These are phyloP conservation scores for Hylomyscus alleni DNA, from an alignment of 2,797 vertebrate species.

Conservation along the genomic window DNA sequence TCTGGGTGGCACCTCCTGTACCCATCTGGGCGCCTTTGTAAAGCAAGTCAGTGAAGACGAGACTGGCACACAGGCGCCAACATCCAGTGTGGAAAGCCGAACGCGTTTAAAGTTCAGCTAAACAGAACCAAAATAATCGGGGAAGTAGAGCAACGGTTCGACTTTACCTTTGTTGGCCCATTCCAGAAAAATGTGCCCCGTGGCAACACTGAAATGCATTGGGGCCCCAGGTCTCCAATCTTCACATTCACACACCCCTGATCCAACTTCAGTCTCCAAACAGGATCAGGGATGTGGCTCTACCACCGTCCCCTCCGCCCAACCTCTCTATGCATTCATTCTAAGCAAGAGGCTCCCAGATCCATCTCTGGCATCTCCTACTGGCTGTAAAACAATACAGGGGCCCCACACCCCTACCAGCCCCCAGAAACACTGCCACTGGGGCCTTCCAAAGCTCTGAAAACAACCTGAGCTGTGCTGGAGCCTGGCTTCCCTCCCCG, in stretches of 20 bases:
- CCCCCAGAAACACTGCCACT: constrained; percentile 4
- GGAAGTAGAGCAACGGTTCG: constrained; percentile 9
- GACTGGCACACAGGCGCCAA: not conserved
- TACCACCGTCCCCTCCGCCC: constrained; percentile 1
- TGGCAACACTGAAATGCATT: constrained; percentile 61
- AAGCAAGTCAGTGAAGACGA: constrained; percentile 5
- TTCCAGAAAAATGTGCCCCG: constrained; percentile 63
- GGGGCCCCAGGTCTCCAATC: constrained; percentile 51
- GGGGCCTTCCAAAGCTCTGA: constrained; percentile 4
- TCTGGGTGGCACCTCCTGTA: constrained; percentile 41
- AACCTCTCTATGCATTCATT: not conserved
- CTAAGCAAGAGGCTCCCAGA: not conserved
- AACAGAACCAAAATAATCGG: constrained; percentile 11
- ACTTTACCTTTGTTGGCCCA: constrained; percentile 67
- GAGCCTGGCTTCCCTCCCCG: not conserved
- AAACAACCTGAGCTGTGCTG: not conserved
- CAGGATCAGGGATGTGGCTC: not conserved
- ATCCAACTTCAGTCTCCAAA: constrained; percentile 32
- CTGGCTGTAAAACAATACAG: not conserved
- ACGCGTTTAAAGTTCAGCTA: constrained; percentile 24
- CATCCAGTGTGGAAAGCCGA: constrained; percentile 43
- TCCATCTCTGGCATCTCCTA: not conserved
- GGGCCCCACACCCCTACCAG: not conserved
- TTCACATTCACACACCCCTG: constrained; percentile 60
- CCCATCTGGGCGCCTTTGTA: constrained; percentile 2